These are phyloP conservation scores for Ctenomys sociabilis DNA, from an alignment of 2,113 vertebrate species.

Conservation along the genomic window DNA sequence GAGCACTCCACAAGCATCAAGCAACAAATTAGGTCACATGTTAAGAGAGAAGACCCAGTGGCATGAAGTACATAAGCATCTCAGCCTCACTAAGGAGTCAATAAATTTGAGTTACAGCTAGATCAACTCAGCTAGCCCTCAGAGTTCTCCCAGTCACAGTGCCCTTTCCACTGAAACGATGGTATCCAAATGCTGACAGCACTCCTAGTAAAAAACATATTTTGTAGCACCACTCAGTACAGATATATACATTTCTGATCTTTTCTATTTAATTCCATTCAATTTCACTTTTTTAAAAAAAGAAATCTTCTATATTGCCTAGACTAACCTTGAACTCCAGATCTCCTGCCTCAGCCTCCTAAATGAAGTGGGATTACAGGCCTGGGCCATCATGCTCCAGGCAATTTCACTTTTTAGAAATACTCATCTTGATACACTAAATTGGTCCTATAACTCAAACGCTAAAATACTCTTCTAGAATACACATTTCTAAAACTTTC, in stretches of 20 bases:
- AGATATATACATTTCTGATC: neutral
- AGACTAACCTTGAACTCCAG: neutral
- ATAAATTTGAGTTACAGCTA: constrained; percentile 9
- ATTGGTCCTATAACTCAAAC: constrained; percentile 38
- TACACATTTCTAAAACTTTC: constrained; percentile 1
- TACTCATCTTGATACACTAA: constrained; percentile 28
- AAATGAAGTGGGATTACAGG: neutral
- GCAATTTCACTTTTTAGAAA: neutral
- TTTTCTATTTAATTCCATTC: constrained; percentile 15
- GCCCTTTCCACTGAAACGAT: neutral
- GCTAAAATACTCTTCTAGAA: constrained; percentile 35
- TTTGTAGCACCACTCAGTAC: constrained; percentile 3
- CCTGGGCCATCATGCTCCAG: neutral
- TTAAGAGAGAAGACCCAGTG: neutral
- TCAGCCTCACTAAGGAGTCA: neutral
- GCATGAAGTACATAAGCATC: neutral
- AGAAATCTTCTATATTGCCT: neutral
- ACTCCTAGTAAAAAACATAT: neutral
- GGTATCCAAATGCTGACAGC: neutral
- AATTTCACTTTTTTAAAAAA: neutral
- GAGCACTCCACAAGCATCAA: neutral
- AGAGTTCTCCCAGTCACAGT: neutral
- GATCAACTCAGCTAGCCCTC: neutral
- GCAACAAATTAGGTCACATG: neutral
- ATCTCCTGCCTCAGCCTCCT: neutral